Base-by-base conservation (phyloP, 2,113 vertebrate species). In the Ardeotis arabs region DNA sequence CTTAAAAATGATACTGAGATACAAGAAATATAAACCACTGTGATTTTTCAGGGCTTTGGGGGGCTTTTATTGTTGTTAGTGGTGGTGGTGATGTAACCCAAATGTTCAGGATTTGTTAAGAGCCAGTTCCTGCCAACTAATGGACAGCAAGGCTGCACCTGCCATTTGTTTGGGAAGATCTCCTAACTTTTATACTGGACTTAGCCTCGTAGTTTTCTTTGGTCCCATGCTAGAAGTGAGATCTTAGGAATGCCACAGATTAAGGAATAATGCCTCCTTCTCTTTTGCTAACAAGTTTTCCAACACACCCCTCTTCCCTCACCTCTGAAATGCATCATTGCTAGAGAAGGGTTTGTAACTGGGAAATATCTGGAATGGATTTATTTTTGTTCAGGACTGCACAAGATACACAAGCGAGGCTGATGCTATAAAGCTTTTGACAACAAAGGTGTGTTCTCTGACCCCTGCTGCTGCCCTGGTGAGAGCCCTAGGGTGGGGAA, bases 221-320 rank as follows among this genome's bases (percentile, higher is more conserved):
- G 64, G 79, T 77, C 56, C 73, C 33, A 68, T 29, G 60, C 31
- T 67, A 88, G 31, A 58, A 84, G 10, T 62, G 41, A 94, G 33
- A 66, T 67, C 8, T 47, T 70, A 83, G 73, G 50, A 84, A 72
- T 63, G 27, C 83, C 16, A 1, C 2, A 80, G 72, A 53, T 86
- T 49, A 87, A 89, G 55, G 35, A 94, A 78, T 70, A 94, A 92
- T 29, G 22, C 58, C 80, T 78, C 52, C 77, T 84, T 91, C 59
- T 84, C 53, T 84, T 81, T 53, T 14, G 29, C 85, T 94, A 87
- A 89, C 60, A 94, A 39, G 18, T 69, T 90, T 91, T 83, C 94
- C 72, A 74, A 15, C 31, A 41, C 24, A 24, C 33, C 9, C 21
- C 64, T 84, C 75, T 60, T 62, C 23, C 14, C 69, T 53, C 33